Conservation (phyloP, 2,113 vertebrate species). For the Chaenogobius annularis region DNA sequence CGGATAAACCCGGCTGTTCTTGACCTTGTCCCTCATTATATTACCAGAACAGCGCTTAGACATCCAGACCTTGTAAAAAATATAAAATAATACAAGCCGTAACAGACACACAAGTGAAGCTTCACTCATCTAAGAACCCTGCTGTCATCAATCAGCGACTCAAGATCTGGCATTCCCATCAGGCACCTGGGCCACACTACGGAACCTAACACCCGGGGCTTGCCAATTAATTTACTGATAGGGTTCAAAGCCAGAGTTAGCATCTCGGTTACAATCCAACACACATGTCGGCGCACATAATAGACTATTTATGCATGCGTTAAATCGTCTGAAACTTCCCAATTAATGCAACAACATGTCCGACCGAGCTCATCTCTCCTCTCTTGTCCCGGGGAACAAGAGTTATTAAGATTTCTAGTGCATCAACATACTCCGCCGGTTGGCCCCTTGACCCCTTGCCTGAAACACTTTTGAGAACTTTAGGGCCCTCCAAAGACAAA, state of each 20-base stretch:
- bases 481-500: slow-evolving; percentile 56
- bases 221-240: slow-evolving; percentile 73
- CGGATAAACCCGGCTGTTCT: slow-evolving; percentile 38
- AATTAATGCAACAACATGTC: slow-evolving; percentile 7
- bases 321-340: slow-evolving; percentile 4
- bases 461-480: slow-evolving; percentile 56
- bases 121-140: slow-evolving; percentile 56
- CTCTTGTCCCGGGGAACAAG: slow-evolving; percentile 7
- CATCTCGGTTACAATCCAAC: slow-evolving; percentile 24
- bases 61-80: slow-evolving; percentile 42
- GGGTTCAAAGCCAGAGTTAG: slow-evolving; percentile 59
- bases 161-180: slow-evolving; percentile 78
- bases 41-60: slow-evolving; percentile 53
- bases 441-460: slow-evolving; percentile 61
- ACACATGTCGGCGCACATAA: slow-evolving; percentile 9
- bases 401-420: slow-evolving; percentile 28
- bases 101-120: slow-evolving; percentile 14
- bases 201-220: slow-evolving; percentile 59
- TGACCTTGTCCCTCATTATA: slow-evolving; percentile 57
- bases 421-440: slow-evolving; percentile 22
- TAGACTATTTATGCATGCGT: background rate
- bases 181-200: slow-evolving; percentile 70
- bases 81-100: background rate
- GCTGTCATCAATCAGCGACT: slow-evolving; percentile 73
- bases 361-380: background rate